Base-by-base conservation (phyloP, 1,140 invertebrate species). In the Papilio machaon region DNA sequence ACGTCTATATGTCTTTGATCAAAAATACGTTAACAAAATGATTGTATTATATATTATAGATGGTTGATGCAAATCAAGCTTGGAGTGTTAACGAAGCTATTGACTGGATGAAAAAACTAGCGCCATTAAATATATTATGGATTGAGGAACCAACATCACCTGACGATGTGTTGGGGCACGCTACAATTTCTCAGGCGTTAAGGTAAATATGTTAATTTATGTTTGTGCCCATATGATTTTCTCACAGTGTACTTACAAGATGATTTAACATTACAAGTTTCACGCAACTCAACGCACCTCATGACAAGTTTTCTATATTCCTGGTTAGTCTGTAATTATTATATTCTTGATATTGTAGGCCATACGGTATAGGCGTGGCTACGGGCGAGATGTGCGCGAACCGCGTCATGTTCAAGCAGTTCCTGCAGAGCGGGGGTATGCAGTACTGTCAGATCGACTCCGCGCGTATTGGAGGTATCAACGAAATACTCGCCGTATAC, bases 61-160 rank as follows among this genome's bases (percentile, higher is more conserved):
- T 99, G 97, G 95, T 98, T 2, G 98, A 99, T 92, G 98, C 98
- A 0, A 99, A 99, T 93, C 98, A 99, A 96, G 95, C 96, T 7
- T 99, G 98, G 98, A 97, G 98, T 83, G 97, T 99, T 2, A 88
- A 96, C 30, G 96, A 98, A 91, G 97, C 98, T 1, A 97, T 99
- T 75, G 95, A 96, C 7, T 98, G 98, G 98, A 98, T 98, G 97
- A 97, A 96, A 87, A 88, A 96, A 75, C 88, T 99, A 52, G 95
- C 96, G 0, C 94, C 96, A 38, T 97, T 97, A 85, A 97, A 97
- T 82, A 96, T 97, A 9, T 91, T 96, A 23, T 99, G 98, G 98
- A 99, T 99, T 84, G 98, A 99, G 94, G 98, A 99, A 88, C 98
- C 98, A 8, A 99, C 98, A 0, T 98, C 97, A 10, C 98, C 98